phyloP scores from a whole-genome alignment of 92 coral and sea anemone species.

The Porites evermanni region DNA sequence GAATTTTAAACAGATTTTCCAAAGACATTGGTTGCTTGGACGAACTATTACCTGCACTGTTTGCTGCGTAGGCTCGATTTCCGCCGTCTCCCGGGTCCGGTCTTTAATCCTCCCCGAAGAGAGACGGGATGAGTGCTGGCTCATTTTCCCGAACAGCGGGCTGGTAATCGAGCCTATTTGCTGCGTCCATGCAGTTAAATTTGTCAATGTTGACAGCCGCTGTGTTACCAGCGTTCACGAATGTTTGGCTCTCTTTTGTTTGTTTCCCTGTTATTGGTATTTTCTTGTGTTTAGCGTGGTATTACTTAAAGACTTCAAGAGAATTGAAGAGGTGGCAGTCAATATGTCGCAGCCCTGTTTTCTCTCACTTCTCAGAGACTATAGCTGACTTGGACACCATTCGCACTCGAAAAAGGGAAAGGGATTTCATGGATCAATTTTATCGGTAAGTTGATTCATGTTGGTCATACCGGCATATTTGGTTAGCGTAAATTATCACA shows the following conservation, averaged over 20 bases:
- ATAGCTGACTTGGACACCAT: conserved; percentile 55
- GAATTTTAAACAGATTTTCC: conserved; percentile 63
- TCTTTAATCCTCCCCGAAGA: too few relatives aligned
- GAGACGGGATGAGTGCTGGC: too few relatives aligned
- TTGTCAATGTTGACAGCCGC: too few relatives aligned
- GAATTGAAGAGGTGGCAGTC: conserved; percentile 69
- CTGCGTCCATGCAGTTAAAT: too few relatives aligned
- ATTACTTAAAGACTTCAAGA: conserved; percentile 71
- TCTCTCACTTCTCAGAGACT: conserved; percentile 63
- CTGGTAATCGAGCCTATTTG: too few relatives aligned
- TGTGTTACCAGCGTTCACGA: conserved; percentile 20
- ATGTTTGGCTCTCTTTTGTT: conserved; percentile 22
- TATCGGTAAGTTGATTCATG: conserved; percentile 19
- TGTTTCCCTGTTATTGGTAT: background rate
- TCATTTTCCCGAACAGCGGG: too few relatives aligned
- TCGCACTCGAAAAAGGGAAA: conserved; percentile 44
- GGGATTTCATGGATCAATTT: conserved; percentile 19
- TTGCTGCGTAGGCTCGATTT: too few relatives aligned
- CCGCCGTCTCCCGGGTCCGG: too few relatives aligned
- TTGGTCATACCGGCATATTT: too few relatives aligned
- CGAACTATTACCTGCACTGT: conserved; percentile 8
- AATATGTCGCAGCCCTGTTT: conserved; percentile 60
- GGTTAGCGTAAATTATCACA: too few relatives aligned
- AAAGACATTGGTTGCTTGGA: conserved; percentile 58
- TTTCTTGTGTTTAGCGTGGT: conserved; percentile 30